Base-by-base conservation (phyloP, 2,113 vertebrate species). In the Nesoenas mayeri region DNA sequence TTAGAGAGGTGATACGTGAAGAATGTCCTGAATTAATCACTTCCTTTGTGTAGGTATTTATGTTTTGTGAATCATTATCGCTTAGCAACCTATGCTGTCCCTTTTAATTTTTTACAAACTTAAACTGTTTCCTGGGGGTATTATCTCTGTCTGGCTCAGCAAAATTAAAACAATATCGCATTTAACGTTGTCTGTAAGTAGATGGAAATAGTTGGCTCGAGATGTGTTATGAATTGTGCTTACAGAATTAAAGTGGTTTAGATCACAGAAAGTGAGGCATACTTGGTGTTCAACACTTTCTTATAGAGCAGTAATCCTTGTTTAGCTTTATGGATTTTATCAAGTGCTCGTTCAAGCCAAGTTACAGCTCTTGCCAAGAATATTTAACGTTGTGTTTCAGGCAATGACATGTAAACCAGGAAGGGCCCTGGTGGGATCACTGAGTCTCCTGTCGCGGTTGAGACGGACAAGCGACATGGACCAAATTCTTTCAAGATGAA, bases 251-350 rank as follows among this genome's bases (percentile, higher is more conserved):
- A 81, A 16, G 25, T 18, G 29, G 36, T 91, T 97, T 74, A 90
- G 71, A 77, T 83, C 74, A 71, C 34, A 90, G 82, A 74, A 95
- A 97, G 71, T 78, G 62, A 81, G 38, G 14, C 88, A 93, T 83
- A 78, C 60, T 88, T 90, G 48, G 51, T 93, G 88, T 80, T 97
- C 93, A 96, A 91, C 94, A 96, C 92, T 94, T 96, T 88, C 96
- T 90, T 96, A 95, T 93, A 94, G 79, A 89, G 58, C 75, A 73
- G 50, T 64, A 90, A 91, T 70, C 82, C 26, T 13, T 66, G 62
- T 79, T 96, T 70, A 66, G 71, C 66, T 88, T 77, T 47, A 58
- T 28, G 81, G 74, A 91, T 91, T 67, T 96, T 96, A 96, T 73
- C 87, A 89, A 91, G n/a, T 8, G 48, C 71, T 94, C 60, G 19